Base-by-base conservation (phyloP, 2,113 vertebrate species). In the Carettochelys insculpta region DNA sequence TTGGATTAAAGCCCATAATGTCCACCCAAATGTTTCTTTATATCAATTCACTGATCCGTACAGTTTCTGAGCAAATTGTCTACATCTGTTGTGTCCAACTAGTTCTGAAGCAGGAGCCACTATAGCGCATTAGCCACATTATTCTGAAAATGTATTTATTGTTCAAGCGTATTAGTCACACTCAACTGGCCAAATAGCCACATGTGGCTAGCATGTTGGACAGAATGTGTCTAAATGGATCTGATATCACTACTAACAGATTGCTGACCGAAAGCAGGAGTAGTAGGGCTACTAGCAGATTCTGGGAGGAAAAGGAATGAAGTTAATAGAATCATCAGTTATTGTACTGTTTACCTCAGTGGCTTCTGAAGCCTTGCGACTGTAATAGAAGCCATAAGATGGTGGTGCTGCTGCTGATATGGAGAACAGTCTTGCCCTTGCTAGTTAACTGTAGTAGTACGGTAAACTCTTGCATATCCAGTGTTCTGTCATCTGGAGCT, bases 301-400 rank as follows among this genome's bases (percentile, higher is more conserved):
- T 29, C 0, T 68, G 11, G 5, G 1, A 87, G 8, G 86, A 14
- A 48, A 17, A 83, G 61, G 61, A 80, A 20, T 27, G 31, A 92
- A 4, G 19, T 87, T 68, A n/a, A 10, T 80, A 41, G 22, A 38
- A 24, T 34, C 77, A 90, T 87, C 65, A 85, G 31, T 17, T 85
- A 1, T 10, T 53, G 2, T 0, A 6, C 54, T 75, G 52, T 73
- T 50, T 77, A 8, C 68, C 6, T 61, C 7, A 27, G 3, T 1
- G 68, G 71, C 91, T 68, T 51, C 16, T 19, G 29, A 87, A 77
- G 10, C 0, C 1, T 53, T 53, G 3, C 2, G 22, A 27, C 19
- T 65, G 7, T 79, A 3, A 3, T 22, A 34, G 3, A 31, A 56
- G 25, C 12, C 22, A 20, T 0, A 61, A 29, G 54, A n/a, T n/a